Evolutionary conservation across 1,140 invertebrate species (phyloP).

Genomic region (Micrasema longulum): DNA sequence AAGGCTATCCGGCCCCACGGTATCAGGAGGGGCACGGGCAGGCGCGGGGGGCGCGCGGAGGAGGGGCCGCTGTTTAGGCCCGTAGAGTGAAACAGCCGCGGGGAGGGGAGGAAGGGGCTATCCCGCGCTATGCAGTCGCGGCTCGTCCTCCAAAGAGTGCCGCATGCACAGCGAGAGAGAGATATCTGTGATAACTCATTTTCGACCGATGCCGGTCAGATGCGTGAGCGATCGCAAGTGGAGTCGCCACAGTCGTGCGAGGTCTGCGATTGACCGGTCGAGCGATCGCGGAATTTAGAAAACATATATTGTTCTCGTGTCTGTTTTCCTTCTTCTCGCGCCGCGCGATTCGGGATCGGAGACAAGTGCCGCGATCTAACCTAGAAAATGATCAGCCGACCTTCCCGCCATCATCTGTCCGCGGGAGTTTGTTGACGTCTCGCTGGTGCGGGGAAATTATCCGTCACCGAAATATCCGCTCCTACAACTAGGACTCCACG

Average conservation of each 20-base stretch:
- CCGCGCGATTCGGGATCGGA: too few relatives aligned
- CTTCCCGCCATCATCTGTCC: constrained; percentile 21
- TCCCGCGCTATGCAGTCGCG: constrained; percentile 37
- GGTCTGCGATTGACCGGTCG: constrained; percentile 2
- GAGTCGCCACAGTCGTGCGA: neutral
- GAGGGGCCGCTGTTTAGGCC: neutral
- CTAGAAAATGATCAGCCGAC: constrained; percentile 30
- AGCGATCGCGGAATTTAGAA: constrained; percentile 3
- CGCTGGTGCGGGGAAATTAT: too few relatives aligned
- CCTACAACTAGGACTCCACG: constrained; percentile 7
- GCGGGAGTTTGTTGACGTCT: constrained; percentile 30
- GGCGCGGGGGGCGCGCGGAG: neutral
- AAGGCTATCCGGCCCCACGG: constrained; percentile 34
- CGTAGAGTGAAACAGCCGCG: neutral
- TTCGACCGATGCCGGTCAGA: neutral
- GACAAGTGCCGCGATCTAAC: too few relatives aligned
- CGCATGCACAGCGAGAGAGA: constrained; percentile 28
- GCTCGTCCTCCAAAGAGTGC: constrained; percentile 36
- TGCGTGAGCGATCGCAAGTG: neutral
- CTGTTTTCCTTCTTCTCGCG: too few relatives aligned
- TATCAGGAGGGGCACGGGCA: neutral
- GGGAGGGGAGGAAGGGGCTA: constrained; percentile 4
- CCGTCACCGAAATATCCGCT: too few relatives aligned
- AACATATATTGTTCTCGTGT: neutral
- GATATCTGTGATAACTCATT: neutral